Base-by-base conservation (phyloP, 1,140 invertebrate genomes). In the Bombus balteatus region DNA sequence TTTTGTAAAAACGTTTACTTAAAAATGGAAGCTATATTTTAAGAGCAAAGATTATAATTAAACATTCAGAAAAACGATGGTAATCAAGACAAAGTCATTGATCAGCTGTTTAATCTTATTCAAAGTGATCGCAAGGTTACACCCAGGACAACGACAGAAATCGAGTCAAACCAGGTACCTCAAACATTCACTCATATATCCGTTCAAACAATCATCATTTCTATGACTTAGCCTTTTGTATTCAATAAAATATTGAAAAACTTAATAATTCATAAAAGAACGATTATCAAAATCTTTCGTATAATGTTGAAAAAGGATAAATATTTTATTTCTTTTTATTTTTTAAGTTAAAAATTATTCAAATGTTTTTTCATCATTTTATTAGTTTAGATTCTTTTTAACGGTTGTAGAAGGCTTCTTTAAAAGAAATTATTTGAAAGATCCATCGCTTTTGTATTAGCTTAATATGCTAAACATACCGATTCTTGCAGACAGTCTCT, bases 171-270 rank as follows among this genome's bases (percentile, higher is more conserved):
- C 82, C 86, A 57, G 73, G 88, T 84, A 91, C 88, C 90, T 94
- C 89, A 86, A 93, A 92, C 93, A 83, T 47, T 68, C 77, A 57
- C 82, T 94, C 92, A 88, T 85, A 93, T 94, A 94, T 94, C 93
- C 92, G 92, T 94, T 94, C 93, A 88, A 65, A 86, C 53, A 0
- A 59, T 93, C 93, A 93, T 94, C 93, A 94, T 92, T 87, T 94
- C 91, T 74, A 53, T 39, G 73, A 85, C 43, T 85, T 75, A 12
- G 66, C 59, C 70, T 82, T 73, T 76, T 80, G 59, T 65, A 59
- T 39, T 53, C 47, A 43, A 72, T 39, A 37, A 70, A 81, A 47
- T 39, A 18, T 18, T 53, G 43, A 47, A 47, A 28, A 10, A 59
- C 25, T 12, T 28, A 28, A 25, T 28, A 12, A 28, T 28, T 28